Conservation (phyloP, 2,113 vertebrate genomes). For the Anoplopoma fimbria region DNA sequence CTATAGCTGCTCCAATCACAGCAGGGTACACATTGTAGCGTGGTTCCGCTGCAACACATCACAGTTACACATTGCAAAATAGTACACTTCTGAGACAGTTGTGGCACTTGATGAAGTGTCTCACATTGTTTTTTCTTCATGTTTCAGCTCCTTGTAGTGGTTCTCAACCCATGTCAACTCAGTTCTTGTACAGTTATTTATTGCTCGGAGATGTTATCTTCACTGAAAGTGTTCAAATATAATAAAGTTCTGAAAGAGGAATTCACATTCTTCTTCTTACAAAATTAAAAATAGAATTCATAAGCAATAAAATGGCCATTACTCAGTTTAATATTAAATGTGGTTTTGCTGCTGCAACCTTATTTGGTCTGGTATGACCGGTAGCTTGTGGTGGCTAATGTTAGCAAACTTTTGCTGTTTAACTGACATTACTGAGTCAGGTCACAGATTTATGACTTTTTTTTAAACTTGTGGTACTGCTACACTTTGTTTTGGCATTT, state of each 20-base stretch:
- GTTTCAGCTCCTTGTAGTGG: conserved; percentile 8
- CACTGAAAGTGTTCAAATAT: not conserved
- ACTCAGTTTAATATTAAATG: not conserved
- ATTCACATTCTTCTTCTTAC: not conserved
- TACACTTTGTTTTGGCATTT: not conserved
- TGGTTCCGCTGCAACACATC: conserved; percentile 85
- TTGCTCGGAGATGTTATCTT: not conserved
- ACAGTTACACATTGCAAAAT: conserved; percentile 73
- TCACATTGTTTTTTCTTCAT: not conserved
- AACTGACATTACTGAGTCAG: not conserved
- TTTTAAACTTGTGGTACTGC: not conserved
- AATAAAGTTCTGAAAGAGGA: not conserved
- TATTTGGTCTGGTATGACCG: not conserved
- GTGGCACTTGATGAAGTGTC: not conserved
- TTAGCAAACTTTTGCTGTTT: no score
- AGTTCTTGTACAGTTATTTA: not conserved
- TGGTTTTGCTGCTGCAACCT: not conserved
- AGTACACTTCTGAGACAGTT: conserved; percentile 18
- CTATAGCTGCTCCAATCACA: conserved; percentile 87
- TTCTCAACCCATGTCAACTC: conserved; percentile 47
- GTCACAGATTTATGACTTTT: not conserved
- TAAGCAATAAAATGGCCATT: not conserved
- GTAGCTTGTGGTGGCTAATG: no score
- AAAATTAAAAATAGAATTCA: not conserved
- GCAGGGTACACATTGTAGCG: conserved; percentile 85